Evolutionary conservation across 2,888 invertebrate species (phyloP).

Genomic region (Melipona beecheii): DNA sequence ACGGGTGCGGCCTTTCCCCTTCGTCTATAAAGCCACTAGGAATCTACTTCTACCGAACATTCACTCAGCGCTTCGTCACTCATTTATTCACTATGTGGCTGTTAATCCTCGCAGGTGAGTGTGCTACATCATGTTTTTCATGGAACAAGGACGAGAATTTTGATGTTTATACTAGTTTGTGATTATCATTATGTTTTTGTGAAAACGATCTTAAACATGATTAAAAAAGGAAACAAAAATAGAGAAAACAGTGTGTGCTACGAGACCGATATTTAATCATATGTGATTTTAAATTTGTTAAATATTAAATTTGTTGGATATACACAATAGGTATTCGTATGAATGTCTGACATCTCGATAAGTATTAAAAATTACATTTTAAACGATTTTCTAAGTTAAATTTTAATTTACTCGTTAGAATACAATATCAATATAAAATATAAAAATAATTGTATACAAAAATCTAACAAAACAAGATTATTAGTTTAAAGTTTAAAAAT

Average conservation of each 20-base stretch:
- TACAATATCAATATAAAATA: not conserved
- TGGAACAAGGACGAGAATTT: slow-evolving; percentile 22
- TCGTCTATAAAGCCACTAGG: slow-evolving; percentile 82
- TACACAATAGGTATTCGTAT: not conserved
- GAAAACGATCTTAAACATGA: not conserved
- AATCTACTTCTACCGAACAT: slow-evolving; percentile 80
- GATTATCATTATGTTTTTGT: slow-evolving; percentile 23
- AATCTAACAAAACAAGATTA: not conserved
- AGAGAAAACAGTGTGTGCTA: slow-evolving; percentile 15
- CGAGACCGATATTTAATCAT: slow-evolving; percentile 1
- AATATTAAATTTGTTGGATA: not conserved
- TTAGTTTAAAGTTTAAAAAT: not conserved
- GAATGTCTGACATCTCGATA: not conserved
- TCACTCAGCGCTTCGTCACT: slow-evolving; percentile 80
- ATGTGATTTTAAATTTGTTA: slow-evolving; percentile 5
- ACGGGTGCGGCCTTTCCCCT: slow-evolving; percentile 83
- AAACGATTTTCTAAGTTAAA: not conserved
- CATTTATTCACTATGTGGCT: slow-evolving; percentile 82
- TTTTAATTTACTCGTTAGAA: not conserved
- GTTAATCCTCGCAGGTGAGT: slow-evolving; percentile 82
- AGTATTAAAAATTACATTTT: not conserved
- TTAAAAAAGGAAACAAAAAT: not conserved
- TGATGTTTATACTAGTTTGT: slow-evolving; percentile 16
- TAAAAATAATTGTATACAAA: not conserved
- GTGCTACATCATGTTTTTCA: slow-evolving; percentile 37